Base-by-base conservation (phyloP, 2,888 invertebrate genomes). In the Brenthis ino region DNA sequence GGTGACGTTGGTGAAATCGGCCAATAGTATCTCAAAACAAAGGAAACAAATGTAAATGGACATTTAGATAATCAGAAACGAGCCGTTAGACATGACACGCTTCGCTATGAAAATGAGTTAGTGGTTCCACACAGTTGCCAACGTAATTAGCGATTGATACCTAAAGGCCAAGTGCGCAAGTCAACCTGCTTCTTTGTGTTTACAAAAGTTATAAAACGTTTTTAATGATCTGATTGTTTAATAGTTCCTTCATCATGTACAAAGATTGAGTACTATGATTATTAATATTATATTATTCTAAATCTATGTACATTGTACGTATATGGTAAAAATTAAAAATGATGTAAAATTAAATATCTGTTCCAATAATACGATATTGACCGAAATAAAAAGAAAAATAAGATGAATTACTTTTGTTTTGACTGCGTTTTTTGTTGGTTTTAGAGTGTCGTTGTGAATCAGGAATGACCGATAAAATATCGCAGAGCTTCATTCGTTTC, bases 61-160 rank as follows among this genome's bases (percentile, higher is more conserved):
- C 11, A 11, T 43, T 43, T 11, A 0, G 11, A 43, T 43, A 43
- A 11, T 11, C 37, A 43, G 2, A 28, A 14, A n/a, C 28, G 24
- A 0, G 28, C 16, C 50, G 33, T 50, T 24, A 28, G 14, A 50
- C 28, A 60, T 28, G 48, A 60, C 60, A 33, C 33, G 60, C 50
- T 24, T 33, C 28, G 60, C 37, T 43, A 43, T 48, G 50, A 48
- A 6, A 13, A 16, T 16, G 16, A n/a, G 14, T 48, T 58, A n/a
- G 60, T 28, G 24, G 48, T 28, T 50, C 8, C 24, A 13, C 24
- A 13, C 47, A 20, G 48, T 48, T 48, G 48, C 60, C 60, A n/a
- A n/a, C 16, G 33, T 33, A 60, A 60, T 60, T 33, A 60, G 60
- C n/a, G 11, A 28, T 60, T 60, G 12, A 48, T 50, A 60, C 60